Conservation (phyloP, 37 sponge, comb jelly and placozoan genomes). For the Bolinopsis microptera region DNA sequence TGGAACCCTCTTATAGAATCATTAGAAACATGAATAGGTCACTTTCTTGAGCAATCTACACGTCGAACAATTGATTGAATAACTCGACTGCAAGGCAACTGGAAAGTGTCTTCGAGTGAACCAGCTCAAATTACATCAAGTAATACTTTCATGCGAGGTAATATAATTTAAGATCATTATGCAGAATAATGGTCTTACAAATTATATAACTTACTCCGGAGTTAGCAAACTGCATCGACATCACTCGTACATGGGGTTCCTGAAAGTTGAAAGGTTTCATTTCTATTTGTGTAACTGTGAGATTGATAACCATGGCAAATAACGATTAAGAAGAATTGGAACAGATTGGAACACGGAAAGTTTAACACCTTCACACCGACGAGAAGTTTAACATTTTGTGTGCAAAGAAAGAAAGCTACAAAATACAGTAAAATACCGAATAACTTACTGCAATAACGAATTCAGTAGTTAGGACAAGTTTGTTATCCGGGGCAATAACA, state of each 20-base stretch:
- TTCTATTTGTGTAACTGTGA: neutral
- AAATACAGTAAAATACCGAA: too few species aligned
- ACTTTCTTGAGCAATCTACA: too few species aligned
- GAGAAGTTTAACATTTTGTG: neutral
- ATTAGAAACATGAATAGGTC: too few species aligned
- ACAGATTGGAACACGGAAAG: neutral
- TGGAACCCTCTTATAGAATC: too few species aligned
- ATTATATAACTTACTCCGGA: neutral
- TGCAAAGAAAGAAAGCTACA: too few species aligned
- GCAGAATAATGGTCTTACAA: too few species aligned
- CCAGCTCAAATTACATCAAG: too few species aligned
- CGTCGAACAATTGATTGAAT: too few species aligned
- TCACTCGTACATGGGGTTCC: neutral
- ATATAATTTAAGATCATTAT: too few species aligned
- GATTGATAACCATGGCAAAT: neutral
- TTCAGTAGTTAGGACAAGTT: conserved; percentile 23
- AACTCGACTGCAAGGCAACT: too few species aligned
- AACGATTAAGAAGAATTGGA: neutral
- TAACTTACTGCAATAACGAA: conserved; percentile 47
- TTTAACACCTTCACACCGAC: neutral
- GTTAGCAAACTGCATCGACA: conserved; percentile 37
- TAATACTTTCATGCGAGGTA: too few species aligned
- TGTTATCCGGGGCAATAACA: neutral
- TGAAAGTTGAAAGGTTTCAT: neutral
- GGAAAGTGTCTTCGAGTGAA: too few species aligned